Base-by-base conservation (phyloP, 2,888 invertebrate species). In the Aleiodes testaceus region DNA sequence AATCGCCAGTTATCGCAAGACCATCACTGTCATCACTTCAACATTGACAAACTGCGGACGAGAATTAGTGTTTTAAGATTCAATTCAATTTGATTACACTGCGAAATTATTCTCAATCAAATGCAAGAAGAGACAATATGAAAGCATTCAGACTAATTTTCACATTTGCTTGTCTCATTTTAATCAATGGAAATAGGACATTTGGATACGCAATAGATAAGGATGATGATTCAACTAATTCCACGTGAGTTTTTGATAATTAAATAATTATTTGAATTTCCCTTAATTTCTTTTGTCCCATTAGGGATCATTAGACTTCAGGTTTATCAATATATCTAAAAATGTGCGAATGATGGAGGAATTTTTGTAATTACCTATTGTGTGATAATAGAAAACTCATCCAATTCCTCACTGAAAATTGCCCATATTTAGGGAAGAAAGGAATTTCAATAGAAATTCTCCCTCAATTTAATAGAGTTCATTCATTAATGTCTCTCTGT, bases 281-380 rank as follows among this genome's bases (percentile, higher is more conserved):
- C 14, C 11, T 20, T 14, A 50, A n/a, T 63, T 22, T 42, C 42
- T 50, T 66, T 79, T 77, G 77, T 73, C 75, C 69, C 59, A 65
- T 63, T 36, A 36, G 11, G 7, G 36, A 36, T 36, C 36, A 36
- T 36, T 36, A 9, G 9, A 36, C 36, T 36, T 36, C 36, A 11
- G 1, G 36, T 7, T 36, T 36, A 36, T 36, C 36, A 9, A 36
- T 6, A 36, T 36, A 36, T 36, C 36, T 26, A 26, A 26, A 26
- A 26, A 26, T 26, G 3, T 2, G 5, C 26, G 26, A 26, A 5
- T 26, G 36, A 36, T 2, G 9, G 36, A 9, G 36, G 9, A 36
- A 36, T 36, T 36, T 36, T 9, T 36, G 36, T 36, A 36, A 36
- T 36, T 7, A 36, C 36, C 11, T 36, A 11, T 9, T 36, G 2